Evolutionary conservation across 1,140 invertebrate genomes (phyloP).

Genomic region (Papilio aristodemus): DNA sequence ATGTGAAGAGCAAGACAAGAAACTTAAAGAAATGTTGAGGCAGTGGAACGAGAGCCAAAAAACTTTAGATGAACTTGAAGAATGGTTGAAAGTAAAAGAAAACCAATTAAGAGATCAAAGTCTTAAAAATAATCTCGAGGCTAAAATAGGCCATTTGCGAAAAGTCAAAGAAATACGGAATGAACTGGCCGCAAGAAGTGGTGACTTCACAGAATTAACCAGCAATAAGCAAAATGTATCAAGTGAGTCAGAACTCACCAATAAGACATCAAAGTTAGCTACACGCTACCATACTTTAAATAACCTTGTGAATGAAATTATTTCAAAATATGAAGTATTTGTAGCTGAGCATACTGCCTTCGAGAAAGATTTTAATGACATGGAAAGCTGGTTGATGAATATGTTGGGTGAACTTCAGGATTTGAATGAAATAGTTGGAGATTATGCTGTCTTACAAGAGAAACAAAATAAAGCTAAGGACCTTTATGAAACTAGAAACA

Average conservation of each 20-base stretch:
- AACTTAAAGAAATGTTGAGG: slow-evolving; percentile 86
- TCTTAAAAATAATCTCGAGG: slow-evolving; percentile 90
- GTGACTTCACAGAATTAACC: slow-evolving; percentile 86
- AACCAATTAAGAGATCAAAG: slow-evolving; percentile 93
- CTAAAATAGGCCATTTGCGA: slow-evolving; percentile 90
- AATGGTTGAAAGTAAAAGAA: slow-evolving; percentile 93
- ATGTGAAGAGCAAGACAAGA: slow-evolving; percentile 85
- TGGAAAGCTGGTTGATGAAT: slow-evolving; percentile 87
- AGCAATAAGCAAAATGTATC: slow-evolving; percentile 87
- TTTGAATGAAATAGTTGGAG: slow-evolving; percentile 92
- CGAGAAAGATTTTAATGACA: slow-evolving; percentile 88
- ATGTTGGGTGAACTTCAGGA: slow-evolving; percentile 87
- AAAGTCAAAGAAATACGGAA: slow-evolving; percentile 88
- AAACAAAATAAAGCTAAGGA: slow-evolving; percentile 91
- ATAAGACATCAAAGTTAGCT: slow-evolving; percentile 88
- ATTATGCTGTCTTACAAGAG: slow-evolving; percentile 91
- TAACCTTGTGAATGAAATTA: slow-evolving; percentile 89
- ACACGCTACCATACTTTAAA: slow-evolving; percentile 93
- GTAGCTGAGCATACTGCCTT: slow-evolving; percentile 92
- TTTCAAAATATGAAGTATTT: slow-evolving; percentile 89
- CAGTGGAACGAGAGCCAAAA: slow-evolving; percentile 91
- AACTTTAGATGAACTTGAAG: slow-evolving; percentile 87
- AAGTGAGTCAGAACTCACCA: slow-evolving; percentile 87
- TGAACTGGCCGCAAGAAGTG: slow-evolving; percentile 86
- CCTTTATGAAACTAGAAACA: slow-evolving; percentile 89